Evolutionary conservation across 2,888 invertebrate genomes (phyloP).

Genomic region (Stenodera caucasica): DNA sequence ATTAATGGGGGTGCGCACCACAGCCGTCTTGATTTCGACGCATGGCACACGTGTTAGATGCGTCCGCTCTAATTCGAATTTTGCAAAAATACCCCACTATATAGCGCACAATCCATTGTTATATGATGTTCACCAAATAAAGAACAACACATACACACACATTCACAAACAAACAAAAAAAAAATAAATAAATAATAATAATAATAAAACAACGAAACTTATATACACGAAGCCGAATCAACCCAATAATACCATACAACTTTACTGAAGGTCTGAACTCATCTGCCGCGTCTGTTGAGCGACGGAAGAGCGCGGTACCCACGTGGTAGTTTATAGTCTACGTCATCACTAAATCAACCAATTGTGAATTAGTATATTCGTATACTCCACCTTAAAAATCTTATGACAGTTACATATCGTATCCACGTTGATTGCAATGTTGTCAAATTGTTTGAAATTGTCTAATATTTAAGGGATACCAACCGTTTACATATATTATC

Average conservation of each 20-base stretch:
- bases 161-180: conserved; percentile 17
- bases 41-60: conserved; percentile 31
- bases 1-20: conserved; percentile 5
- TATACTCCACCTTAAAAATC: conserved; percentile 36
- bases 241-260: conserved; percentile 31
- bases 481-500: not conserved
- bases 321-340: conserved; percentile 50
- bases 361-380: conserved; percentile 26
- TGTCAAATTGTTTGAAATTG: conserved; percentile 21
- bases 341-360: conserved; percentile 43
- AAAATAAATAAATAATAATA: not conserved
- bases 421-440: conserved; percentile 50
- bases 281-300: conserved; percentile 45
- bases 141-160: conserved; percentile 28
- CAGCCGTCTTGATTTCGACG: not conserved
- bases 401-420: conserved; percentile 43
- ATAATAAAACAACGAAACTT: not conserved
- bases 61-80: conserved; percentile 30
- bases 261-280: conserved; percentile 40
- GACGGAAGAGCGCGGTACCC: conserved; percentile 44
- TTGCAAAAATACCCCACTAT: conserved; percentile 35
- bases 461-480: not conserved
- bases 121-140: conserved; percentile 32
- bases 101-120: conserved; percentile 49
- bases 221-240: conserved; percentile 13